phyloP scores from a whole-genome alignment of 64 coral and sea anemone species.

The Montipora efflorescens region DNA sequence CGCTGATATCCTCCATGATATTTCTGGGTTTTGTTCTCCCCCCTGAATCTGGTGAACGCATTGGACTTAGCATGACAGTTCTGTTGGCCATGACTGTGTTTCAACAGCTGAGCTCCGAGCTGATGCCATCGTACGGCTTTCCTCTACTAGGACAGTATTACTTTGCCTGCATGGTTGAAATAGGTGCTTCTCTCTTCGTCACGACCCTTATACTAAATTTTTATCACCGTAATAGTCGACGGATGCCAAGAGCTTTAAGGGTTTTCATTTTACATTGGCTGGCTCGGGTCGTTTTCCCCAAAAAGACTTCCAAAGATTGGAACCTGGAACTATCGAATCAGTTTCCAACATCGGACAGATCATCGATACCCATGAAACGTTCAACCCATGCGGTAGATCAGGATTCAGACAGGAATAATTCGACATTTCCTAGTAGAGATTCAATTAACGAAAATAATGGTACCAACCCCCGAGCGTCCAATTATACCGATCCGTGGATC shows the following conservation, averaged over 20 bases:
- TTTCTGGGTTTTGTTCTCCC: conserved; percentile 94
- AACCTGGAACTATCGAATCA: background rate
- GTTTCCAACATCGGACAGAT: background rate
- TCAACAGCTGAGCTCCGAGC: conserved; percentile 92
- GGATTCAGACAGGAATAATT: conserved; percentile 8
- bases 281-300: conserved; percentile 46
- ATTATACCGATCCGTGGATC: conserved; percentile 43
- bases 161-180: conserved; percentile 89
- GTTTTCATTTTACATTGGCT: conserved; percentile 65
- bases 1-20: conserved; percentile 92
- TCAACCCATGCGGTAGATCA: background rate
- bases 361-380: background rate
- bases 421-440: background rate
- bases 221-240: conserved; percentile 79
- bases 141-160: conserved; percentile 93
- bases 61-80: conserved; percentile 92
- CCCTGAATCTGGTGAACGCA: conserved; percentile 93
- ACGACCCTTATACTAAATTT: conserved; percentile 95
- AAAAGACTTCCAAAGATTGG: conserved; percentile 14
- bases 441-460: background rate
- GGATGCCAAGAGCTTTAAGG: conserved; percentile 77
- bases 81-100: conserved; percentile 97
- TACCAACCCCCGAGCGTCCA: background rate
- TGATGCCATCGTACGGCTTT: conserved; percentile 94
- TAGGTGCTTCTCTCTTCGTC: conserved; percentile 81